Percentiles rank a stretch among this genome's conserved stretches.
These are phyloP conservation scores for Microtus montanus DNA, from an alignment of 2,113 vertebrate species.

Conservation along the genomic window DNA sequence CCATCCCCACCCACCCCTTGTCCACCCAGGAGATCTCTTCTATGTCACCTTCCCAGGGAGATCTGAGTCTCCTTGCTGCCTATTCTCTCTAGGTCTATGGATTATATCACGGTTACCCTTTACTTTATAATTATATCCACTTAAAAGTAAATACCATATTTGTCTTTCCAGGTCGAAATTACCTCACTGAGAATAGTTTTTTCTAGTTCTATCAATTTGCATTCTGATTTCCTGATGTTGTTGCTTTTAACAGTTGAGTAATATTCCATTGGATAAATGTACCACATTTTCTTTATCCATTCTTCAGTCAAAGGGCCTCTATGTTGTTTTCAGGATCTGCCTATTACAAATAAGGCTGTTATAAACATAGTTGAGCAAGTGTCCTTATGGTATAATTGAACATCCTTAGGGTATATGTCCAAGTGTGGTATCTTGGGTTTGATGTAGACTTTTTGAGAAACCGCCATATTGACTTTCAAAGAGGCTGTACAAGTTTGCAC, in stretches of 20 bases:
- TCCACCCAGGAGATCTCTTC: neutral
- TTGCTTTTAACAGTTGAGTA: neutral
- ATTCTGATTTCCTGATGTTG: neutral
- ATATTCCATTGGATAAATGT: neutral
- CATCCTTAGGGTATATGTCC: neutral
- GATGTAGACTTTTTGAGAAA: neutral
- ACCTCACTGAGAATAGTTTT: neutral
- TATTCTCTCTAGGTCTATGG: neutral
- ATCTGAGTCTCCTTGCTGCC: neutral
- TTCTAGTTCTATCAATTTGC: neutral
- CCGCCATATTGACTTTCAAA: neutral
- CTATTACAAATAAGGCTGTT: neutral
- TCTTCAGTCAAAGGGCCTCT: neutral
- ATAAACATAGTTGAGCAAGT: neutral
- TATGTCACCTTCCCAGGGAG: neutral
- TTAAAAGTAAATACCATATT: neutral
- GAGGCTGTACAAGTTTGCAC: neutral
- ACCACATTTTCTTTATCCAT: neutral
- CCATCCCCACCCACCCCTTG: neutral
- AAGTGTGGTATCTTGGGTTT: neutral
- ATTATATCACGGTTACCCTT: neutral
- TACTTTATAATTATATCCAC: neutral
- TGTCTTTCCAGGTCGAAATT: neutral
- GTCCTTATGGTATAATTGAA: neutral
- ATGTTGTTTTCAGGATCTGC: neutral